phyloP scores from a whole-genome alignment of 2,888 invertebrate genomes.

The Thyatira batis region DNA sequence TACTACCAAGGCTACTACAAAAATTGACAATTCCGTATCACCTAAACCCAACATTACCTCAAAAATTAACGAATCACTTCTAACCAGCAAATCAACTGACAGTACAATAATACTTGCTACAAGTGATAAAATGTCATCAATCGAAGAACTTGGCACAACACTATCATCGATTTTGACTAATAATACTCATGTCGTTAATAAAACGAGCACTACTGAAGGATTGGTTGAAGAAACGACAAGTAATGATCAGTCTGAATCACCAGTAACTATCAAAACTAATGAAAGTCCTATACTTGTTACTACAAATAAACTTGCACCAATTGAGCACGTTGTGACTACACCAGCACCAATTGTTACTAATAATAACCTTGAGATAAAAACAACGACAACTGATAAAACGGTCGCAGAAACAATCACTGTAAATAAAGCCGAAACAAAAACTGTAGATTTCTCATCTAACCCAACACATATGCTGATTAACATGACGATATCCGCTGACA shows the following conservation, averaged over 20 bases:
- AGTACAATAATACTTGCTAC: constrained; percentile 36
- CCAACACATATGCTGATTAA: constrained; percentile 89
- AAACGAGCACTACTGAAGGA: constrained; percentile 36
- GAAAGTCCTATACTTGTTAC: constrained; percentile 38
- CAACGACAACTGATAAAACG: constrained; percentile 34
- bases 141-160: constrained; percentile 53
- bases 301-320: constrained; percentile 45
- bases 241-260: constrained; percentile 20
- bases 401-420: constrained; percentile 39
- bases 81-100: constrained; percentile 39
- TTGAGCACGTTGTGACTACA: constrained; percentile 54
- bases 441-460: constrained; percentile 57
- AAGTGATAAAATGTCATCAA: constrained; percentile 45
- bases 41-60: constrained; percentile 17
- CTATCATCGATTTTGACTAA: constrained; percentile 47
- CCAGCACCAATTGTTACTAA: constrained; percentile 47
- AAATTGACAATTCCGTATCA: constrained; percentile 17
- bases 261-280: constrained; percentile 36
- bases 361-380: constrained; percentile 40
- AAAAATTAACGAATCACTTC: constrained; percentile 25
- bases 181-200: constrained; percentile 36
- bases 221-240: constrained; percentile 9
- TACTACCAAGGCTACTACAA: constrained; percentile 16
- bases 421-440: constrained; percentile 58
- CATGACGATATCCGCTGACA: constrained; percentile 89